Evolutionary conservation across 1,140 invertebrate species (phyloP), one percentile per base, ranked within the genome.

Genomic region (Lucilia sericata): DNA sequence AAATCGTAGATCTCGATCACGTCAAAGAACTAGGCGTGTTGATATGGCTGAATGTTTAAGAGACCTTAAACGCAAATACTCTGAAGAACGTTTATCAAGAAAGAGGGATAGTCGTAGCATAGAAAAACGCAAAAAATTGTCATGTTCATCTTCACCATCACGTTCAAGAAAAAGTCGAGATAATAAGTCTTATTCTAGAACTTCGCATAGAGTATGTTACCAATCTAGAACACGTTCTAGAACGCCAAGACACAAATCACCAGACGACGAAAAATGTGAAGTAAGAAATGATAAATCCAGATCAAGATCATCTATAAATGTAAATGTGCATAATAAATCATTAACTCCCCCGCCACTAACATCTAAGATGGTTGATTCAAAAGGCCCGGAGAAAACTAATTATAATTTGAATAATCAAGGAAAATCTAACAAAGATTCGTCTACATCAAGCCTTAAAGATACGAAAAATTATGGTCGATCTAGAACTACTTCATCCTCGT

Each of bases 151-250:
- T 47, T 83, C 83, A 19, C 17, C 8, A 78, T 19, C 34, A n/a
- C n/a, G 65, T 19, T 49, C 75, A 3, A 83, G 70, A 65, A n/a
- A 70, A 25, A 19, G 42, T 9, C 83, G 47, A 65, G 74, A 81
- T 51, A 47, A 21, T 8, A 84, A 84, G 17, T 60, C 74, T 13
- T 70, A 70, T 36, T 9, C 13, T n/a, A 84, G 55, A 78, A 74
- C 47, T 21, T 7, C 34, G 14, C 34, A 36, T 65, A 83, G 8
- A 36, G 65, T 36, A 12, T 19, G 25, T 12, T 51, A 2, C 10
- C 17, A 47, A 34, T 85, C 84, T 76, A 74, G 84, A 49, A 85
- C 87, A 14, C 84, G 84, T 36, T 84, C 86, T 3, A 75, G 55
- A 76, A 82, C 85, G 55, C 49, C 78, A 7, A 51, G 83, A 14